These are phyloP conservation scores for Lasiurus borealis DNA, from an alignment of 2,113 vertebrate genomes.

Conservation along the genomic window DNA sequence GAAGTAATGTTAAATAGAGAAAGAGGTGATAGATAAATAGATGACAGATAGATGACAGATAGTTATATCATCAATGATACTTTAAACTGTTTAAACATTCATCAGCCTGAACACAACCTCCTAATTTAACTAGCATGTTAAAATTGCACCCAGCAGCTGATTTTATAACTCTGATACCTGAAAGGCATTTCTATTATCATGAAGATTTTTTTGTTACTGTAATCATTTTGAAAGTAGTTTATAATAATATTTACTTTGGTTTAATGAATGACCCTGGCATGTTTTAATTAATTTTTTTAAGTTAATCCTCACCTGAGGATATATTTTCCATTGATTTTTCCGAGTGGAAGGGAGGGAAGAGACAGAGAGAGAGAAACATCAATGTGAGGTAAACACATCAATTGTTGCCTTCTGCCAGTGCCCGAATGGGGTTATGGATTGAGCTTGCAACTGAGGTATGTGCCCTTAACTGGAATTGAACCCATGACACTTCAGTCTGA, in stretches of 20 bases:
- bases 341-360: too few relatives aligned
- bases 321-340: not conserved
- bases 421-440: too few relatives aligned
- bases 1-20: not conserved
- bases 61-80: not conserved
- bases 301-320: not conserved
- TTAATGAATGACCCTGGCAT: not conserved
- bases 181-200: not conserved
- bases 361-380: too few relatives aligned
- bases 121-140: not conserved
- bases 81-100: not conserved
- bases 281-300: not conserved
- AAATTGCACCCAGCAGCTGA: not conserved
- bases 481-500: too few relatives aligned
- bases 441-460: too few relatives aligned
- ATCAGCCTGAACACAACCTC: not conserved
- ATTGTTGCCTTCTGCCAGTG: too few relatives aligned
- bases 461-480: too few relatives aligned
- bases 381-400: too few relatives aligned
- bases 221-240: not conserved
- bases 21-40: not conserved
- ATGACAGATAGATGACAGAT: not conserved
- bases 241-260: not conserved
- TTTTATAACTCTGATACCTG: not conserved
- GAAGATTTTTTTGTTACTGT: not conserved